Evolutionary conservation across 1,140 invertebrate species (phyloP), one percentile per base, ranked within the genome.

Genomic region (Drosophila ananassae): DNA sequence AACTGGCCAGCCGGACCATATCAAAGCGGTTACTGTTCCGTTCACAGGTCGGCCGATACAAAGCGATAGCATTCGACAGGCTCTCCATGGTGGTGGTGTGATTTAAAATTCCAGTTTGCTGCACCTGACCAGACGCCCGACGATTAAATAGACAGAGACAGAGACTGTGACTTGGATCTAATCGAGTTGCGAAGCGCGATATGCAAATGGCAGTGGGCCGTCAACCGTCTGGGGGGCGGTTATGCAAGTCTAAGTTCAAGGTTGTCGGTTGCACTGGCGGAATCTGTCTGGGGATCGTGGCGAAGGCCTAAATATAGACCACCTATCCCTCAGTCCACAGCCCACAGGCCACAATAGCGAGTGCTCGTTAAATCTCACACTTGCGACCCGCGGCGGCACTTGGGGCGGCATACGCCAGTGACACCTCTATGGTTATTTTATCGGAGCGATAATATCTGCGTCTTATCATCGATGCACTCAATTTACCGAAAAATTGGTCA

Each of bases 81-180:
- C 41, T 21, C 13, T 13, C 8, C 41, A 44, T 17, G 58, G 3
- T 6, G 25, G 32, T 32, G 39, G 41, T 50, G 34, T 41, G 48
- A 77, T 77, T 85, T 77, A 25, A 68, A 63, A 87, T 87, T 87
- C 81, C 82, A 72, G 78, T 78, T 87, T 78, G 13, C 50, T 81
- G 68, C 74, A 81, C 69, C 73, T 80, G 79, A 80, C 82, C 79
- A 80, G 51, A 68, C 41, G 13, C 41, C 41, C 37, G 12, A n/a
- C 64, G 57, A 25, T 28, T 51, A 44, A 46, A 64, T 3, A 17
- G 41, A 21, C 39, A 28, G 50, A 66, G 4, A 8, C 13, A 7
- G n/a, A 22, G 50, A 25, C 21, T 9, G 50, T 22, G 12, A 63
- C 10, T 47, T 37, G 51, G 21, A 41, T 37, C 32, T 66, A 69